Percentiles rank a stretch among this genome's conserved stretches.
Evolutionary conservation across 2,797 vertebrate genomes (phyloP).

Genomic region (Notolepis coatsorum): DNA sequence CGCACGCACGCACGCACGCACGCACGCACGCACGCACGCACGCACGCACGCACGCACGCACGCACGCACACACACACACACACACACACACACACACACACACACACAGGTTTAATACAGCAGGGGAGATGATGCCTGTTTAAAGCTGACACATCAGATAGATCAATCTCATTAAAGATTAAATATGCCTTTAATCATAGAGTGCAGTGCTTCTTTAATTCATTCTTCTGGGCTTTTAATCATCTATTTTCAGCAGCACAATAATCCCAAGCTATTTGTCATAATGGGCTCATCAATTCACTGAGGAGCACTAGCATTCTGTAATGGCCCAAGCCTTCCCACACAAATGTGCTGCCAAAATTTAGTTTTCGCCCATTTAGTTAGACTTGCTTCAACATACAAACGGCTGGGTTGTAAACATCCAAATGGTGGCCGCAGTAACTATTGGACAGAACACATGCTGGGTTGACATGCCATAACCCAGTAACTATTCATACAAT

Average conservation of each 20-base stretch:
- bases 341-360: constrained; percentile 27
- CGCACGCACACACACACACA: no score
- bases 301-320: constrained; percentile 12
- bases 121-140: constrained; percentile 47
- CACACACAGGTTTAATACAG: constrained; percentile 29
- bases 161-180: constrained; percentile 61
- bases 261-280: constrained; percentile 25
- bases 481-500: no score
- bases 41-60: no score
- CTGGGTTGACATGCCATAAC: no score
- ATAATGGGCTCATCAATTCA: constrained; percentile 26
- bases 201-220: constrained; percentile 35
- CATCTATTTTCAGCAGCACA: constrained; percentile 38
- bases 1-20: neutral
- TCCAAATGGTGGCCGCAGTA: no score
- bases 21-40: constrained; percentile 1
- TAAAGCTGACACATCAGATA: constrained; percentile 57
- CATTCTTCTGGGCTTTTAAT: constrained; percentile 34
- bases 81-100: neutral
- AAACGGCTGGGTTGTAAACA: no score
- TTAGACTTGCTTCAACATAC: constrained; percentile 16
- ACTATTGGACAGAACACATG: no score
- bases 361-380: constrained; percentile 29
- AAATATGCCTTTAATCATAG: constrained; percentile 52
- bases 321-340: constrained; percentile 1